A percentile compares a stretch with the other conserved stretches of the same genome.
phyloP scores from a whole-genome alignment of 2,113 vertebrate genomes.

The Pelmatolapia mariae region DNA sequence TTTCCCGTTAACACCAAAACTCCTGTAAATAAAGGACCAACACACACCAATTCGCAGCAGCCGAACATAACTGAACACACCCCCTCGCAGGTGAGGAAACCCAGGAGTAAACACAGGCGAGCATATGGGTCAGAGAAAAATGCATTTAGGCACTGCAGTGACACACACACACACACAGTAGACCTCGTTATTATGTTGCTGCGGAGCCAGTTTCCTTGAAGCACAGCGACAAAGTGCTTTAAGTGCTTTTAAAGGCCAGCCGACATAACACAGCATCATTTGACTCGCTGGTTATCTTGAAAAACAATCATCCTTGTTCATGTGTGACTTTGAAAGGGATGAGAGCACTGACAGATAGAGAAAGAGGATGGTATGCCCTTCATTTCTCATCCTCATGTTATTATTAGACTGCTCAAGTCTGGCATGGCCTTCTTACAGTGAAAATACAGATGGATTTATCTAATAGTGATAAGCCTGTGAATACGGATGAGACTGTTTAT shows the following conservation, averaged over 20 bases:
- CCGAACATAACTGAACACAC: background rate
- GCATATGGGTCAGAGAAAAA: background rate
- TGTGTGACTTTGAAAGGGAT: background rate
- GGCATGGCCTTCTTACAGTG: background rate
- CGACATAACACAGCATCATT: background rate
- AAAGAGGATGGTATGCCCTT: background rate
- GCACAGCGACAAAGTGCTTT: constrained; percentile 20
- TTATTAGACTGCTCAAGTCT: background rate
- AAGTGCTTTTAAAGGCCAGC: constrained; percentile 31
- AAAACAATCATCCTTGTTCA: constrained; percentile 11
- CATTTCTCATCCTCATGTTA: background rate
- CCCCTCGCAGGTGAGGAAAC: background rate
- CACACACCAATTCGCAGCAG: background rate
- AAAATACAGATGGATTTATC: background rate
- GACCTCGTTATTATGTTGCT: background rate
- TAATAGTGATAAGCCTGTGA: background rate
- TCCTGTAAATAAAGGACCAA: background rate
- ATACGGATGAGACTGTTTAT: background rate
- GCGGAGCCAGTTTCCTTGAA: constrained; percentile 18
- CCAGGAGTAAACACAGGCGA: background rate
- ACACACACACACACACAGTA: background rate
- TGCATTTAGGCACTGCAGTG: background rate
- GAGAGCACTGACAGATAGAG: background rate
- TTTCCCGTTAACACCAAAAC: background rate
- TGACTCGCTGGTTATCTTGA: background rate